These are phyloP conservation scores for Apodemus speciosus DNA, from an alignment of 2,113 vertebrate genomes.

Conservation along the genomic window DNA sequence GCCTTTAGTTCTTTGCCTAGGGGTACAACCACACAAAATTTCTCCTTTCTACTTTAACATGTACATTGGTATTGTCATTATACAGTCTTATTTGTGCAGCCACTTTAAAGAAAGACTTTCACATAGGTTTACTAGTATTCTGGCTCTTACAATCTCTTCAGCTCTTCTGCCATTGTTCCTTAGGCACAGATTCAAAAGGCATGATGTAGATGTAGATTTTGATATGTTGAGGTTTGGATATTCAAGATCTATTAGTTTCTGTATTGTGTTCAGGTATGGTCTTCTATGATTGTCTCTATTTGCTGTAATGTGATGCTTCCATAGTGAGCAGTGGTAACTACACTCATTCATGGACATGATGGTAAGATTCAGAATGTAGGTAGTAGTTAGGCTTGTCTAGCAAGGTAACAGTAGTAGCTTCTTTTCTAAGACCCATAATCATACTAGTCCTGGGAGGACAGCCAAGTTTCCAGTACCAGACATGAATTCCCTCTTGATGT, in stretches of 20 bases:
- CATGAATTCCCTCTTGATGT: not conserved
- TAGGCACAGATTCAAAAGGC: not conserved
- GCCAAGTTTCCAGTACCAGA: not conserved
- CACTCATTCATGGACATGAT: not conserved
- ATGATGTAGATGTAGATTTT: not conserved
- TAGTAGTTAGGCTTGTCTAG: not conserved
- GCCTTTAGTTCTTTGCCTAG: not conserved
- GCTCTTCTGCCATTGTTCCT: not conserved
- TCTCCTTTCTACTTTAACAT: not conserved
- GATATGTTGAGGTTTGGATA: not conserved
- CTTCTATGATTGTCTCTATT: not conserved
- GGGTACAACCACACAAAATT: not conserved
- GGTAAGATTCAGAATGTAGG: not conserved
- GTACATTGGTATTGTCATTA: too few species aligned
- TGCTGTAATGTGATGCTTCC: not conserved
- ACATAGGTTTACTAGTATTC: not conserved
- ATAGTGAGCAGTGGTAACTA: too few species aligned
- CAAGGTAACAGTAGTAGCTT: not conserved
- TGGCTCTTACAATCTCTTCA: not conserved
- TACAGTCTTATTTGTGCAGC: not conserved
- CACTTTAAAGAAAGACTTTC: not conserved
- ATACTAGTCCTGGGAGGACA: not conserved
- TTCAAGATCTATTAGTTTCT: not conserved
- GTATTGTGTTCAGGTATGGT: not conserved
- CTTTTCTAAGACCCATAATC: not conserved